A percentile compares a stretch with the other conserved stretches of the same genome.
These are phyloP conservation scores for Yoshiicerus persimilis DNA, from an alignment of 1,140 invertebrate species.

Conservation along the genomic window DNA sequence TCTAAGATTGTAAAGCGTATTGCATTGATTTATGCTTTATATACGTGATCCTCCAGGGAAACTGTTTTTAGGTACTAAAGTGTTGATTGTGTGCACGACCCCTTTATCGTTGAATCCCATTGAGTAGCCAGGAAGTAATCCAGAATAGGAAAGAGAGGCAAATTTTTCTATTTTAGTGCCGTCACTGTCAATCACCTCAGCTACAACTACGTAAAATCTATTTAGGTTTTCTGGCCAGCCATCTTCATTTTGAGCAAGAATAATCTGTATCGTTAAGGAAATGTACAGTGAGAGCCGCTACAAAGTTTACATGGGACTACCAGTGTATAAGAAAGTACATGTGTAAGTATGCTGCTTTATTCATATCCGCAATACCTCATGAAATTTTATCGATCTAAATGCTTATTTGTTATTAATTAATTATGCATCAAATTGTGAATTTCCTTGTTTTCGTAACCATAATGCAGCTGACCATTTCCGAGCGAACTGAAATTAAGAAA, in stretches of 20 bases:
- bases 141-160: constrained; percentile 79
- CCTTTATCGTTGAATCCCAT: constrained; percentile 84
- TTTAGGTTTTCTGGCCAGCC: constrained; percentile 72
- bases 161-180: constrained; percentile 65
- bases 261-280: constrained; percentile 62
- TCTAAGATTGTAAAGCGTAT: too few relatives aligned
- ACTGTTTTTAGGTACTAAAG: constrained; percentile 69
- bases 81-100: constrained; percentile 78
- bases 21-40: not conserved
- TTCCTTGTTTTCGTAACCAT: too few relatives aligned
- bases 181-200: constrained; percentile 61
- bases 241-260: constrained; percentile 83
- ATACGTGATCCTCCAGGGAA: constrained; percentile 75
- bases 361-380: not conserved
- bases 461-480: too few relatives aligned
- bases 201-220: constrained; percentile 79
- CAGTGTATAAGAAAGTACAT: too few relatives aligned
- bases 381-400: too few relatives aligned
- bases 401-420: too few relatives aligned
- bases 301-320: not conserved
- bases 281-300: too few relatives aligned
- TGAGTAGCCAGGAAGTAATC: constrained; percentile 81
- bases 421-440: too few relatives aligned
- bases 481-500: too few relatives aligned
- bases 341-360: too few relatives aligned